Conservation (phyloP, 2,113 vertebrate genomes). For the Platycercus adscitus region DNA sequence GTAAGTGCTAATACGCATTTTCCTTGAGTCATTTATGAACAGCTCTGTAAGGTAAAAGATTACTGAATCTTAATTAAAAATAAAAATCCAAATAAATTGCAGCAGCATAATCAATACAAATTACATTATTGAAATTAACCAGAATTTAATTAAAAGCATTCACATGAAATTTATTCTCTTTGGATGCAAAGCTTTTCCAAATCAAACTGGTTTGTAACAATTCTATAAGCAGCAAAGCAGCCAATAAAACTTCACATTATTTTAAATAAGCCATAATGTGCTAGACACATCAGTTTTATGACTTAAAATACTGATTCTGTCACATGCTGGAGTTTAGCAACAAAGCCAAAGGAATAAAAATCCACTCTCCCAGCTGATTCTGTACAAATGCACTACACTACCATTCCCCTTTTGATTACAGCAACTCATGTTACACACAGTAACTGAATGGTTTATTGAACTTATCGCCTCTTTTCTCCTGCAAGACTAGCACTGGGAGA, state of each 20-base stretch:
- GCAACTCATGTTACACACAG: not conserved
- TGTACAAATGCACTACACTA: not conserved
- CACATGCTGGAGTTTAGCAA: not conserved
- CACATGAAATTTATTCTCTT: slow-evolving; percentile 22
- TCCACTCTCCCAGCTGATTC: not conserved
- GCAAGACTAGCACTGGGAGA: not conserved
- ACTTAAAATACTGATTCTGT: not conserved
- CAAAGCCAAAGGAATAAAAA: not conserved
- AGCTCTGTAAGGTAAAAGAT: slow-evolving; percentile 59
- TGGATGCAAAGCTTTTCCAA: slow-evolving; percentile 33
- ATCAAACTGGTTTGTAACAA: slow-evolving; percentile 37
- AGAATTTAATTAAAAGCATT: slow-evolving; percentile 58
- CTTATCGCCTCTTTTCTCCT: not conserved
- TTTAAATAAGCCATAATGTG: slow-evolving; percentile 21
- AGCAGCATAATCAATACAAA: slow-evolving; percentile 64
- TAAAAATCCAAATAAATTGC: slow-evolving; percentile 42
- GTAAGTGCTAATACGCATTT: slow-evolving; percentile 17
- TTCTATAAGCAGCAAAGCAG: slow-evolving; percentile 11
- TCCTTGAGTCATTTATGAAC: slow-evolving; percentile 31
- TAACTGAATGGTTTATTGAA: not conserved
- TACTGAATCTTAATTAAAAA: slow-evolving; percentile 61
- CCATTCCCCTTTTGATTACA: not conserved
- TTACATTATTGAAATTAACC: slow-evolving; percentile 60
- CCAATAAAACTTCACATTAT: slow-evolving; percentile 43
- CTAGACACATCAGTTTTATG: slow-evolving; percentile 9